Base-by-base conservation (phyloP, 1,140 invertebrate genomes). In the Drosophila kurseongensis region DNA sequence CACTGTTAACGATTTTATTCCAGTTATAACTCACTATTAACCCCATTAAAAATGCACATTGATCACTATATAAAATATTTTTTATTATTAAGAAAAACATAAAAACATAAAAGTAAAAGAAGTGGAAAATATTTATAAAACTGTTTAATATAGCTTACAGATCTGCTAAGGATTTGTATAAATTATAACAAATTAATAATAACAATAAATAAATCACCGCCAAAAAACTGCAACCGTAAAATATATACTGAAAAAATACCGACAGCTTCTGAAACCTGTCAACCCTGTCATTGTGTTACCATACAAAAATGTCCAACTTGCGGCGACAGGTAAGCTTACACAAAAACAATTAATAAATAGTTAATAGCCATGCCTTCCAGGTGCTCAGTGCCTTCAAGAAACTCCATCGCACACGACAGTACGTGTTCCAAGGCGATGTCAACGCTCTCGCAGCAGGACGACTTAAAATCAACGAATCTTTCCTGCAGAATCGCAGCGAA, bases 331-430 rank as follows among this genome's bases (percentile, higher is more conserved):
- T 77, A 75, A 52, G 36, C 41, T 73, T 18, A 44, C 40, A 9
- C 1, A 5, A 55, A 29, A 58, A 41, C 2, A 27, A 10, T 35
- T 32, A 51, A 23, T 56, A 41, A 51, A 50, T 1, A 4, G 47
- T 7, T 5, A 67, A 23, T 5, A 50, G 27, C 1, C 0, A 4
- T 2, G 6, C 16, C 14, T 48, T 35, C 5, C 36, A 92, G 91
- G 91, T 88, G 27, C 58, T 92, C 1, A 80, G 52, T 52, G 80
- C 68, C 7, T 92, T 92, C 14, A 92, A 92, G 57, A 82, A 80
- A 47, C 66, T 92, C 0, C 91, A 92, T 72, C 91, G 91, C 0
- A 91, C 91, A 0, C 61, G 90, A 8, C 73, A 91, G 42, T 67
- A 79, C 40, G 79, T 91, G 6, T 92, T 92, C 38, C 41, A 84